phyloP scores from a whole-genome alignment of 1,140 invertebrate genomes.

The Pissodes strobi region DNA sequence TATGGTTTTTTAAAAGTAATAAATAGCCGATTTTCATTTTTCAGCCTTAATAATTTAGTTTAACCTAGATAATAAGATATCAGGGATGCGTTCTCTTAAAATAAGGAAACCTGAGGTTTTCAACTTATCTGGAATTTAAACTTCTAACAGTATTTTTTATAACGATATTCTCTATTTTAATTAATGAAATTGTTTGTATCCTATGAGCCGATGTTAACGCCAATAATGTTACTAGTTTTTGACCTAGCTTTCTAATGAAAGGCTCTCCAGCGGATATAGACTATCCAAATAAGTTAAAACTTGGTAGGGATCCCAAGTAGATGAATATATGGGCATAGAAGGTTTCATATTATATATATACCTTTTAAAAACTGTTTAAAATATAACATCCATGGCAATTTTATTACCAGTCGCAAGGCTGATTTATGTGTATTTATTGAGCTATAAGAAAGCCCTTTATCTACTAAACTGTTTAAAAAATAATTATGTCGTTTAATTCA shows the following conservation, averaged over 20 bases:
- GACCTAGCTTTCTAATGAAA: conserved; percentile 4
- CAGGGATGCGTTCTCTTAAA: background rate
- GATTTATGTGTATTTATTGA: too few relatives aligned
- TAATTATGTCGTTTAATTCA: too few relatives aligned
- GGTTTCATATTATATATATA: too few relatives aligned
- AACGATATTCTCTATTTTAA: conserved; percentile 7
- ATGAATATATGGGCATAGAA: too few relatives aligned
- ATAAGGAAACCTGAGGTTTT: conserved; percentile 51
- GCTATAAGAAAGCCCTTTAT: too few relatives aligned
- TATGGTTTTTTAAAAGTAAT: background rate
- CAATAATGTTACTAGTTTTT: conserved; percentile 31
- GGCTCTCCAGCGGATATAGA: too few relatives aligned
- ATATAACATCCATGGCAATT: too few relatives aligned
- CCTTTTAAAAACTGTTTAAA: too few relatives aligned
- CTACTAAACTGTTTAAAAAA: too few relatives aligned
- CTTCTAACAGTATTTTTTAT: conserved; percentile 50
- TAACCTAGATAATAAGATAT: background rate
- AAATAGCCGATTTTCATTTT: background rate
- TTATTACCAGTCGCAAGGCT: too few relatives aligned
- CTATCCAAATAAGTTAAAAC: too few relatives aligned
- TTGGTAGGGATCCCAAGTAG: too few relatives aligned
- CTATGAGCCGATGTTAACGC: conserved; percentile 34
- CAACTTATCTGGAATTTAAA: conserved; percentile 48
- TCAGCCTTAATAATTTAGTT: background rate
- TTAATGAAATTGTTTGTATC: conserved; percentile 17